phyloP scores from a whole-genome alignment of 1,140 invertebrate genomes.

The Globodera ellingtonae region DNA sequence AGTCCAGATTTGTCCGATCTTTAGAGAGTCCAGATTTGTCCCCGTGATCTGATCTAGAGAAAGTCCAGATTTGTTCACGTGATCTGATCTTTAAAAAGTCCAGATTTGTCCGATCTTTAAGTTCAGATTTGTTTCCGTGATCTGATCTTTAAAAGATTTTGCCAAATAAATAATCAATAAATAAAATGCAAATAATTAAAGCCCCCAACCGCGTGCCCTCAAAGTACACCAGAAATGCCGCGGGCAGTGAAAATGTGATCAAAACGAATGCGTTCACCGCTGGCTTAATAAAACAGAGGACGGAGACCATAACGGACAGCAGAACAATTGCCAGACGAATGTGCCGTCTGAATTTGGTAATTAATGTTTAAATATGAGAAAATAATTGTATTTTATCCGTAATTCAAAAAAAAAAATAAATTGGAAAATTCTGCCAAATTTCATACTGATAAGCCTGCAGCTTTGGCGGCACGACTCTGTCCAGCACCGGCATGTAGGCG shows the following conservation, averaged over 20 bases:
- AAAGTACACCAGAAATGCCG: slow-evolving; percentile 52
- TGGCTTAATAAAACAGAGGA: slow-evolving; percentile 62
- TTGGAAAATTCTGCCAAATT: neutral
- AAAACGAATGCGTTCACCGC: slow-evolving; percentile 61
- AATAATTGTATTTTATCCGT: neutral
- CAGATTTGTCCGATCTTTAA: no score
- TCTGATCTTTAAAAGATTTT: no score
- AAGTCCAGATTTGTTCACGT: no score
- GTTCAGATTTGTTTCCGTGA: no score
- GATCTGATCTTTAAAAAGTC: no score
- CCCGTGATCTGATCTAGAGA: no score
- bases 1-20: no score
- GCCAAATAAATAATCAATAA: no score
- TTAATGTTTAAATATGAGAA: slow-evolving; percentile 27
- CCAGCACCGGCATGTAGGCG: slow-evolving; percentile 54
- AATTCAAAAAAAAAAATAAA: neutral
- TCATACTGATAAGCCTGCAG: neutral
- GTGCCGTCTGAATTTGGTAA: slow-evolving; percentile 29
- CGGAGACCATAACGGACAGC: slow-evolving; percentile 49
- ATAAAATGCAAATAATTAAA: neutral
- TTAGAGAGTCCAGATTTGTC: no score
- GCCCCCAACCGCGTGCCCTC: slow-evolving; percentile 44
- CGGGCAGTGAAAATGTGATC: slow-evolving; percentile 60
- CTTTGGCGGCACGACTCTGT: neutral
- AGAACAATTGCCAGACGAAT: slow-evolving; percentile 52